These are phyloP conservation scores for Microchirus variegatus DNA, from an alignment of 2,797 vertebrate species.

Conservation along the genomic window DNA sequence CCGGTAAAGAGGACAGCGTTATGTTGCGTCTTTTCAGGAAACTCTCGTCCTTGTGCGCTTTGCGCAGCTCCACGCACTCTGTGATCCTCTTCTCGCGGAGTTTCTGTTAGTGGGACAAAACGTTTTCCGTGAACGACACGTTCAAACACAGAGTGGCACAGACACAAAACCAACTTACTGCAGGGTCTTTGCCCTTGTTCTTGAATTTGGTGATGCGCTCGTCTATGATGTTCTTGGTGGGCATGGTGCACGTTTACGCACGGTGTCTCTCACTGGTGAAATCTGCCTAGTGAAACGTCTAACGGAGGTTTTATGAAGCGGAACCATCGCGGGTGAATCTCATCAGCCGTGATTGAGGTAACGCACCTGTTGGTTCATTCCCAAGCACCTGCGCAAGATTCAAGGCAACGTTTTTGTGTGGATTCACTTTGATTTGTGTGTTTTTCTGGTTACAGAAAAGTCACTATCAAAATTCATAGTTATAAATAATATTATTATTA, in stretches of 20 bases:
- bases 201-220: constrained; percentile 87
- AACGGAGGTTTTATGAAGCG: constrained; percentile 12
- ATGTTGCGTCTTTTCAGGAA: constrained; percentile 88
- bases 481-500: too few relatives aligned
- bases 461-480: too few relatives aligned
- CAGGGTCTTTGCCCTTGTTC: constrained; percentile 87
- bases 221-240: constrained; percentile 51
- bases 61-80: constrained; percentile 84
- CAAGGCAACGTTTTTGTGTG: background rate
- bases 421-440: too few relatives aligned
- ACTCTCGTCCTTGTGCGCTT: constrained; percentile 87
- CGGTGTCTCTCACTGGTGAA: background rate
- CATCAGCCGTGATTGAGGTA: constrained; percentile 33
- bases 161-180: constrained; percentile 70
- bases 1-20: constrained; percentile 58
- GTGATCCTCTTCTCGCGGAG: constrained; percentile 83
- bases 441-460: too few relatives aligned
- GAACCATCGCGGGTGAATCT: constrained; percentile 38
- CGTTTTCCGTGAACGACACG: too few relatives aligned
- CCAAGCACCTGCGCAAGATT: constrained; percentile 8
- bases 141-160: background rate
- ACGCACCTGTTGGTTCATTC: background rate
- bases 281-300: fast-evolving
- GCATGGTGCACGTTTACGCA: constrained; percentile 69
- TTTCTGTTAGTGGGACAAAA: constrained; percentile 68